Conservation (phyloP, 2,888 invertebrate genomes). For the Gandaritis pyraliata region DNA sequence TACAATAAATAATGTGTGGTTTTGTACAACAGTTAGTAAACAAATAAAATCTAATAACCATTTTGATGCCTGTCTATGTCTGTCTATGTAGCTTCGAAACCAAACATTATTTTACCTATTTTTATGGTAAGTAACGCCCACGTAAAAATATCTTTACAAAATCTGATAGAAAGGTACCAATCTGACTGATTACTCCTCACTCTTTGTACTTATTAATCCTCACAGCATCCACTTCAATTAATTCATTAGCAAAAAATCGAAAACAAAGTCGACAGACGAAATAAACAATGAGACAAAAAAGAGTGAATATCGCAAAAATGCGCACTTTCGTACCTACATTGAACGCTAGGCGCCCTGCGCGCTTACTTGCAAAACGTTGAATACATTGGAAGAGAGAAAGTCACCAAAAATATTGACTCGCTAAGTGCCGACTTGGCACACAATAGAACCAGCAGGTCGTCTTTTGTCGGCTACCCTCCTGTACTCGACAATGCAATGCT, state of each 20-base stretch:
- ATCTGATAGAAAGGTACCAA: slow-evolving; percentile 12
- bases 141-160: slow-evolving; percentile 6
- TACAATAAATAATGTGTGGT: too few relatives aligned
- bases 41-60: too few relatives aligned
- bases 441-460: slow-evolving; percentile 80
- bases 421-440: slow-evolving; percentile 77
- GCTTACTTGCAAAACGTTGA: slow-evolving; percentile 37
- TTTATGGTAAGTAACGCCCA: neutral
- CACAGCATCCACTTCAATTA: slow-evolving; percentile 58
- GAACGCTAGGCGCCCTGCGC: slow-evolving; percentile 35
- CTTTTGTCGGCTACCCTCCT: slow-evolving; percentile 71
- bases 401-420: slow-evolving; percentile 83
- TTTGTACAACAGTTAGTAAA: too few relatives aligned
- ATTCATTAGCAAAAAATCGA: slow-evolving; percentile 61
- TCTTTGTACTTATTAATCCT: slow-evolving; percentile 42
- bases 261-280: slow-evolving; percentile 57
- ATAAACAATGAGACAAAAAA: slow-evolving; percentile 51
- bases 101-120: neutral
- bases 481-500: slow-evolving; percentile 71
- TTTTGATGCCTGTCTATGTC: too few relatives aligned
- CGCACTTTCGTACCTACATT: slow-evolving; percentile 48
- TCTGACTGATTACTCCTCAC: slow-evolving; percentile 27
- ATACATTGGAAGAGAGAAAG: slow-evolving; percentile 47
- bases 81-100: too few relatives aligned
- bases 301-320: slow-evolving; percentile 52